Base-by-base conservation (phyloP, 2,113 vertebrate genomes). In the Peromyscus maniculatus region DNA sequence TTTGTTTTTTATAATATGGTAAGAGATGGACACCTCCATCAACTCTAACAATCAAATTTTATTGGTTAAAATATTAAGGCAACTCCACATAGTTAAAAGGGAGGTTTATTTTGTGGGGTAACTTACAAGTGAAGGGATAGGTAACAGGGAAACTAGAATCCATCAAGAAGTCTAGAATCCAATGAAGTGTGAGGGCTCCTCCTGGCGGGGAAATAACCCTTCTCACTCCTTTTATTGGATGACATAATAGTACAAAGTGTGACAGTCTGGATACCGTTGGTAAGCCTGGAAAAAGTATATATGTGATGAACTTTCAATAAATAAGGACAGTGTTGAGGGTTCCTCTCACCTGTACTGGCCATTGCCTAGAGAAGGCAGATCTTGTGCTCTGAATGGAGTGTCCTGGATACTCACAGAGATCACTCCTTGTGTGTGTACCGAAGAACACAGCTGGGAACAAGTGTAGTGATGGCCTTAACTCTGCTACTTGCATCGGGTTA, bases 11-110 rank as follows among this genome's bases (percentile, higher is more conserved):
- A 57, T 71, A 59, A 89, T 28, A 86, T 69, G 13, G n/a, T 49
- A 77, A 93, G 71, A 82, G 69, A 72, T 57, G 28, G 89, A 89
- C 75, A 87, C 62, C 8, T 7, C 39, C 39, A 55, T 39, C 52
- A 91, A 46, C n/a, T 55, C n/a, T 36, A 78, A 91, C 13, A 67
- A 46, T n/a, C 72, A 94, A 62, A 93, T 92, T 87, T 66, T 49
- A 49, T 49, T 49, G 46, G 46, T 49, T 49, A 49, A 49, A 49
- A 49, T 49, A 49, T 49, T 49, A 49, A 49, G 46, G 7, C 46
- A 49, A 49, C 46, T 49, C 46, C 46, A 49, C 46, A 7, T 49
- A 7, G 46, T 49, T 49, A 49, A 49, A 49, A 49, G 46, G 46
- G 46, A 49, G 46, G 46, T 49, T 49, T 49, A 49, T 49, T 49